Conservation (phyloP, 2,888 invertebrate genomes). For the Blomia tropicalis region DNA sequence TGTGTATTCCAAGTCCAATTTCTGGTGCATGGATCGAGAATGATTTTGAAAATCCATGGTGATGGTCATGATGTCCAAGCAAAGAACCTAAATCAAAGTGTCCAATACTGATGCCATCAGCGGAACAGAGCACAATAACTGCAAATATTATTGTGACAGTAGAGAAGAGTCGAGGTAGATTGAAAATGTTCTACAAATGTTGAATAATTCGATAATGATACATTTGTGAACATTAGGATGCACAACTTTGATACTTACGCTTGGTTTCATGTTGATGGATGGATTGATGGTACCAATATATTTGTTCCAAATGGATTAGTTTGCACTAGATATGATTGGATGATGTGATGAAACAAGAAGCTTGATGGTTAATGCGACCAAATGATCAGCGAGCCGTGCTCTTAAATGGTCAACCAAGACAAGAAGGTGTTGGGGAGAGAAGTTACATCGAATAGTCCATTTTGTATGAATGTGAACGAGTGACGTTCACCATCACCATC, state of each 20-base stretch:
- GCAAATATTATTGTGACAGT: background rate
- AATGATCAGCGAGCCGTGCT: background rate
- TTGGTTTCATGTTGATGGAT: background rate
- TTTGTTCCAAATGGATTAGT: background rate
- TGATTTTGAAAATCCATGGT: background rate
- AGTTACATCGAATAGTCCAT: background rate
- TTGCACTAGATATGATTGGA: background rate
- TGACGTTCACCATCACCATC: too few relatives aligned
- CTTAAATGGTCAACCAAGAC: background rate
- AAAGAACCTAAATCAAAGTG: background rate
- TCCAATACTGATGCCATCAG: background rate
- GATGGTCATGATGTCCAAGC: background rate
- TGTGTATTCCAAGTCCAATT: slow-evolving; percentile 1
- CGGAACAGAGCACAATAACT: background rate
- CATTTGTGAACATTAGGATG: background rate
- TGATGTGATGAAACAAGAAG: background rate
- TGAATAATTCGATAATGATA: too few relatives aligned
- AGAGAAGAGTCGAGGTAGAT: background rate
- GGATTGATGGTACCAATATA: background rate
- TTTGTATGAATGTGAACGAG: background rate
- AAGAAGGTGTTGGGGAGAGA: background rate
- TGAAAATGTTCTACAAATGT: background rate
- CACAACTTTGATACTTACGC: background rate
- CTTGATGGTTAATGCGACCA: background rate
- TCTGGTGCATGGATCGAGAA: background rate